A percentile compares a stretch with the other conserved stretches of the same genome.
Evolutionary conservation across 2,888 invertebrate genomes (phyloP).

Genomic region (Eudemis profundana): DNA sequence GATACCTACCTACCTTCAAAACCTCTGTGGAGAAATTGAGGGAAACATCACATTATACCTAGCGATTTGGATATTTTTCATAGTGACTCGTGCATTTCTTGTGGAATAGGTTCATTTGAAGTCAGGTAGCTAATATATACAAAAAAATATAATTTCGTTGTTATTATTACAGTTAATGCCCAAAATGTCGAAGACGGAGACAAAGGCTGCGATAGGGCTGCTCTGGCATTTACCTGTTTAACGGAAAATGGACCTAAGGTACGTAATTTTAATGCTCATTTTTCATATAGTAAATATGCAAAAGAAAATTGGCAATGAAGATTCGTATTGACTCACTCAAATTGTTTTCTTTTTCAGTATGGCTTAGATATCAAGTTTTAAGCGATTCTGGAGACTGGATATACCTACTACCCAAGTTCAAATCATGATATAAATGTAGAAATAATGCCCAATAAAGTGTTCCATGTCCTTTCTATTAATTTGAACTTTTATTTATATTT

Average conservation of each 20-base stretch:
- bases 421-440: constrained; percentile 26
- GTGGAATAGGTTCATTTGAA: no score
- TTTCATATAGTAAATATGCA: not conserved
- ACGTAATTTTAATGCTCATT: constrained; percentile 41
- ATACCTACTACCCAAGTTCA: not conserved
- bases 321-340: not conserved
- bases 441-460: constrained; percentile 15
- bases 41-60: no score
- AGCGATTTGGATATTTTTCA: no score
- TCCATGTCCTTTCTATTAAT: constrained; percentile 30
- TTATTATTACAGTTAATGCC: constrained; percentile 64
- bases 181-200: constrained; percentile 57
- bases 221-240: constrained; percentile 61
- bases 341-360: constrained; percentile 56
- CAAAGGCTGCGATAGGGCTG: constrained; percentile 66
- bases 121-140: no score
- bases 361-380: constrained; percentile 60
- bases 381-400: constrained; percentile 21
- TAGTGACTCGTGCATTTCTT: no score
- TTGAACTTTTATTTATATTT: not conserved
- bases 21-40: no score
- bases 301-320: not conserved
- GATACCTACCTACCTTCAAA: no score
- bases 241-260: constrained; percentile 63
- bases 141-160: not conserved